Percentiles rank a stretch among this genome's conserved stretches.
These are phyloP conservation scores for Xylota sylvarum DNA, from an alignment of 2,888 invertebrate species.

Conservation along the genomic window DNA sequence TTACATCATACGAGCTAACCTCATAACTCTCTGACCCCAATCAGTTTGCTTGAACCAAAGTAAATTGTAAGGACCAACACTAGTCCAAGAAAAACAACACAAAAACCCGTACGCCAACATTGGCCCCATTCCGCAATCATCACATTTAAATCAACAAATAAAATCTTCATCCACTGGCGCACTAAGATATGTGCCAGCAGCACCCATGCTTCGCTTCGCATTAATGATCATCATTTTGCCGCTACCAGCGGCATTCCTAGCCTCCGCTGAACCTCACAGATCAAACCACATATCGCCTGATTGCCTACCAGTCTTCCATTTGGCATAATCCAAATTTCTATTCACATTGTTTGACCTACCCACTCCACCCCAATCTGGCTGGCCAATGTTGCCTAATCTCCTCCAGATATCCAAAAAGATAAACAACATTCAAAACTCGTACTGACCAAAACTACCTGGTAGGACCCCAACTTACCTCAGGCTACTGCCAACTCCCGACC, in stretches of 20 bases:
- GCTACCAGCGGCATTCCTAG: not conserved
- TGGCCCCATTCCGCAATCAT: not conserved
- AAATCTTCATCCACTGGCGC: not conserved
- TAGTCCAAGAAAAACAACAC: not conserved
- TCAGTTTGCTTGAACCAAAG: no score
- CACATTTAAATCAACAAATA: not conserved
- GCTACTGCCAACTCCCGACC: slow-evolving; percentile 3
- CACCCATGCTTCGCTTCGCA: not conserved
- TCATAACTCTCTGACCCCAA: no score
- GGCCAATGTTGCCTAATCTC: slow-evolving; percentile 17
- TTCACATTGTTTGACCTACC: slow-evolving; percentile 12
- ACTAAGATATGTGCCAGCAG: not conserved
- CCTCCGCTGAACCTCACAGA: slow-evolving; percentile 2
- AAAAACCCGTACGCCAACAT: not conserved
- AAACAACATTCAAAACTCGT: slow-evolving; percentile 19
- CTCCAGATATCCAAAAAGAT: not conserved
- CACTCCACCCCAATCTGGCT: slow-evolving; percentile 3
- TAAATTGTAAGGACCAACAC: not conserved
- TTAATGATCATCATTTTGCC: slow-evolving; percentile 6
- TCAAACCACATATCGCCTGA: not conserved
- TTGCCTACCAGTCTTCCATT: slow-evolving; percentile 2
- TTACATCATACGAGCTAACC: no score
- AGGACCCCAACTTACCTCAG: slow-evolving; percentile 15
- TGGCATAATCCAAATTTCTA: not conserved
- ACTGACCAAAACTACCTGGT: slow-evolving; percentile 48